Evolutionary conservation across 2,797 vertebrate genomes (phyloP), one percentile per base, ranked within the genome.

Genomic region (Gila robusta): DNA sequence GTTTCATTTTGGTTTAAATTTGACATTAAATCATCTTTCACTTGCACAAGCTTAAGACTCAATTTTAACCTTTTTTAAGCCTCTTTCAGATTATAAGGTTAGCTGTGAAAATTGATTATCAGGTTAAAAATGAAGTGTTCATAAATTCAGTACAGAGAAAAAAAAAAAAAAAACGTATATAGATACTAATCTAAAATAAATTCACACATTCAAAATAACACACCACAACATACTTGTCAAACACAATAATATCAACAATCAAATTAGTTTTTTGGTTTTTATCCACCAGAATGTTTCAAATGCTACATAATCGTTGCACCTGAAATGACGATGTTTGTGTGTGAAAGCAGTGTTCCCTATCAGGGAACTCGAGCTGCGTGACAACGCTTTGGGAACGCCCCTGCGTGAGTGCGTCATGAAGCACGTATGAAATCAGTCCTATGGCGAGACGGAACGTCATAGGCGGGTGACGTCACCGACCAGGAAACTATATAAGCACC

Each of bases 161-260:
- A 67, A 28, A 17, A 49, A n/a, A 1, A 49, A 1, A 32, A 32
- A 32, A 32, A 47, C 9, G 5, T 21, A 21, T 66, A 66, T 4
- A 67, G 6, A 77, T 78, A 78, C 23, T 77, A 8, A 35, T 35
- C 19, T 37, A 6, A 26, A 52, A 39, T 9, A 32, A 69, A 41
- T 69, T 52, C 16, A 56, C 59, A 56, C 23, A n/a, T 84, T 84
- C 47, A 6, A 54, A 54, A 69, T 41, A 28, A 52, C 44, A 84
- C 39, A 79, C 6, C 17, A 56, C 39, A n/a, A 62, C 39, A 62
- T 44, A 70, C 37, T 62, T 35, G 5, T 79, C 26, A 59, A 85
- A 71, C 83, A 80, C 37, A 62, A 79, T 71, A 59, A 82, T 37
- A 71, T 35, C 74, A 62, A 47, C 54, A 79, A 85, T 62, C 54